These are phyloP conservation scores for Drosophila peninsularis DNA, from an alignment of 2,888 invertebrate species.

Conservation along the genomic window DNA sequence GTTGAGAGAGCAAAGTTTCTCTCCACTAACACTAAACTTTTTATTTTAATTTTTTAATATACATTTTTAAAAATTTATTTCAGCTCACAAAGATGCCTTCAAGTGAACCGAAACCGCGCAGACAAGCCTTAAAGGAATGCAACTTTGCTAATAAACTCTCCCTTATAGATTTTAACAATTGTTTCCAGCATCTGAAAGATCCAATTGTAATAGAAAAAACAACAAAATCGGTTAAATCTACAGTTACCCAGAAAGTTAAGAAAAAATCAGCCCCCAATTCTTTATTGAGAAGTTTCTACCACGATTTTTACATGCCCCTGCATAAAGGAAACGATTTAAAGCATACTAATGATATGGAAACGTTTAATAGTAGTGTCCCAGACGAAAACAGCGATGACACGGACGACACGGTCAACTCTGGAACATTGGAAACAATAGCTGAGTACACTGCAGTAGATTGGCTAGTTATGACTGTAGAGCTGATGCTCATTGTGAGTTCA, in stretches of 20 bases:
- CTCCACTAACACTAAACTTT: too few species aligned
- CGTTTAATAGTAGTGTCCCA: too few species aligned
- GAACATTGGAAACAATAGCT: constrained; percentile 13
- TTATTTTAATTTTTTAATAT: constrained; percentile 1
- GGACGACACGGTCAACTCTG: constrained; percentile 4
- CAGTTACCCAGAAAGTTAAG: neutral
- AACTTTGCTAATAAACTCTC: constrained; percentile 28
- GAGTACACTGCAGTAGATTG: constrained; percentile 4
- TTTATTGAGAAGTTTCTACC: constrained; percentile 44
- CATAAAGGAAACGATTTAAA: constrained; percentile 14
- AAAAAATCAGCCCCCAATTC: constrained; percentile 33
- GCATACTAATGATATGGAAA: neutral
- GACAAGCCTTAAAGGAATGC: constrained; percentile 23
- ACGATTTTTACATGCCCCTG: constrained; percentile 61
- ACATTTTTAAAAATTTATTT: neutral
- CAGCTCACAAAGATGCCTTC: neutral
- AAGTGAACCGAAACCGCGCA: neutral
- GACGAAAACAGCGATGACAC: neutral
- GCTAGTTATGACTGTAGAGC: constrained; percentile 21
- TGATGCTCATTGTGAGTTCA: constrained; percentile 59
- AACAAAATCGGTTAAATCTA: neutral
- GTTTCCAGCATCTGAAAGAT: constrained; percentile 50
- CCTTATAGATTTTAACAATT: constrained; percentile 58
- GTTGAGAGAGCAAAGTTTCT: neutral
- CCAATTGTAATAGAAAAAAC: neutral